Evolutionary conservation across 2,113 vertebrate species (phyloP).

Genomic region (Emydura subglobosa): DNA sequence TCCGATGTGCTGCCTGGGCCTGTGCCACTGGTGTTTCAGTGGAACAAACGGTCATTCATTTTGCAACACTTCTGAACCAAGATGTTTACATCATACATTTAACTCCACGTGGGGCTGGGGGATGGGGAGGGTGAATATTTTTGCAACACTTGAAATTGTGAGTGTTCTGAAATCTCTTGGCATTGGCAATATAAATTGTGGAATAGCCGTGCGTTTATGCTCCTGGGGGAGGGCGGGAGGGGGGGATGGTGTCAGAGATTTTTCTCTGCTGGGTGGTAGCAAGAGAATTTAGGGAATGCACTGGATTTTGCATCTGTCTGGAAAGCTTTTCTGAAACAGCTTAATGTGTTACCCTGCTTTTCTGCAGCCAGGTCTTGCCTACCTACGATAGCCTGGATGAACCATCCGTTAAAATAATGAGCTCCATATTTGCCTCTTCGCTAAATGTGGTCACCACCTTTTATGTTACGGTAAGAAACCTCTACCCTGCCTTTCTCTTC

Average conservation of each 20-base stretch:
- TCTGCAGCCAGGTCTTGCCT: constrained; percentile 93
- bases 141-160: constrained; percentile 71
- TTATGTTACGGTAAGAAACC: constrained; percentile 92
- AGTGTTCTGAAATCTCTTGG: constrained; percentile 76
- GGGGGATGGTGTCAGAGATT: constrained; percentile 51
- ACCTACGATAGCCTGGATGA: constrained; percentile 98
- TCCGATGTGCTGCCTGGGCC: not conserved
- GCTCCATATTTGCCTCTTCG: constrained; percentile 95
- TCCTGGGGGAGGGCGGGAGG: too few species aligned
- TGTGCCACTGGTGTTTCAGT: constrained; percentile 3
- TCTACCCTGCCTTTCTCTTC: not conserved
- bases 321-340: constrained; percentile 19
- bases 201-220: constrained; percentile 58
- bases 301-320: not conserved
- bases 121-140: constrained; percentile 68
- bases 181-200: constrained; percentile 62
- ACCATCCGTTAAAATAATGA: constrained; percentile 97
- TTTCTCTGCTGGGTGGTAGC: constrained; percentile 39
- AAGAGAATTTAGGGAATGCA: accelerated
- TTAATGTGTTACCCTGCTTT: not conserved
- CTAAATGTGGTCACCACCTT: constrained; percentile 97
- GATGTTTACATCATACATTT: constrained; percentile 75
- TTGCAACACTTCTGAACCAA: constrained; percentile 1
- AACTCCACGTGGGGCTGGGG: constrained; percentile 65
- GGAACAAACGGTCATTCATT: constrained; percentile 64